Evolutionary conservation across 37 sponge, comb jelly and placozoan genomes (phyloP).

Genomic region (Geodia barretti): DNA sequence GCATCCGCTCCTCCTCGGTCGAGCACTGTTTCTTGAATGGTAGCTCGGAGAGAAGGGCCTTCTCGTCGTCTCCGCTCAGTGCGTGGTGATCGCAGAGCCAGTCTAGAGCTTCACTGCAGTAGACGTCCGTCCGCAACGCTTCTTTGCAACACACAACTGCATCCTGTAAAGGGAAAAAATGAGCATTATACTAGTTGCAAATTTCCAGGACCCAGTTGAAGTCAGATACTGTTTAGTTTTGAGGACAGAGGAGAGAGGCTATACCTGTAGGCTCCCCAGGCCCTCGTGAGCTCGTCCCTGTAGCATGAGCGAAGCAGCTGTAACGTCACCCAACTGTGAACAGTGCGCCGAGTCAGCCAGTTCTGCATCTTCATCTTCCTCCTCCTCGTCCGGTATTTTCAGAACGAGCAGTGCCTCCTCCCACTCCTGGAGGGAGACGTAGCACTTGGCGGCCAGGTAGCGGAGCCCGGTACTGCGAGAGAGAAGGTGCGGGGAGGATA

Average conservation of each 20-base stretch:
- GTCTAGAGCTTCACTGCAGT: slow-evolving; percentile 74
- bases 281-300: slow-evolving; percentile 53
- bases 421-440: slow-evolving; percentile 74
- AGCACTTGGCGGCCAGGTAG: slow-evolving; percentile 74
- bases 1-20: slow-evolving; percentile 38
- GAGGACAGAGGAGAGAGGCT: slow-evolving; percentile 50
- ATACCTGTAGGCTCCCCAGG: slow-evolving; percentile 59
- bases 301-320: slow-evolving; percentile 41
- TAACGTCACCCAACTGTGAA: slow-evolving; percentile 31
- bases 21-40: slow-evolving; percentile 64
- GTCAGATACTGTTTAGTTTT: slow-evolving; percentile 14
- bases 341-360: neutral
- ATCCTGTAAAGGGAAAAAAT: neutral
- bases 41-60: slow-evolving; percentile 13
- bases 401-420: slow-evolving; percentile 51
- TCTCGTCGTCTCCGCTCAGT: slow-evolving; percentile 54
- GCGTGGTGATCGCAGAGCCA: slow-evolving; percentile 34
- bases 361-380: neutral
- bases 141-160: neutral
- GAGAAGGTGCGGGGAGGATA: neutral
- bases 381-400: neutral
- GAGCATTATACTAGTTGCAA: neutral
- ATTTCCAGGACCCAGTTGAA: neutral
- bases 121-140: slow-evolving; percentile 49
- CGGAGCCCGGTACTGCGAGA: slow-evolving; percentile 17